Evolutionary conservation across 2,113 vertebrate genomes (phyloP).

Genomic region (Poeciliopsis occidentalis): DNA sequence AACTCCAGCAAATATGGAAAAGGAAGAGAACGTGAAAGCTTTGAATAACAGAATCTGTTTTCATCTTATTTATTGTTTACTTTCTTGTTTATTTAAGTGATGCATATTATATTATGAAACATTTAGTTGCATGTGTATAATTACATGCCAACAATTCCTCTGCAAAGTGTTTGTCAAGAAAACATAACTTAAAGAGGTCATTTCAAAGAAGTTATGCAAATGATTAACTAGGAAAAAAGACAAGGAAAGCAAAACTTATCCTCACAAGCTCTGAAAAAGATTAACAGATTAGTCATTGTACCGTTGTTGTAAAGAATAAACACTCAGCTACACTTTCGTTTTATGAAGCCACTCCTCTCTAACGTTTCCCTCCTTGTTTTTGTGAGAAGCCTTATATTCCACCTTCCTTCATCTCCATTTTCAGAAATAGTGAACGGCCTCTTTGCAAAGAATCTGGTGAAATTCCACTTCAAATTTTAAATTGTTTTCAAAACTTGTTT

Average conservation of each 20-base stretch:
- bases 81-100: not conserved
- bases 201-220: not conserved
- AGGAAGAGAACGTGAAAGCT: no score
- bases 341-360: not conserved
- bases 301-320: not conserved
- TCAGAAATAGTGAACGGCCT: not conserved
- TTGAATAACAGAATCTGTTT: no score
- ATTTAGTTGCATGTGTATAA: not conserved
- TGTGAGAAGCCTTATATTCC: not conserved
- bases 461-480: not conserved
- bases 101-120: not conserved
- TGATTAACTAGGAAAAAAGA: not conserved
- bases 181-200: not conserved
- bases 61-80: not conserved
- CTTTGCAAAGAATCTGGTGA: not conserved
- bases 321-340: not conserved
- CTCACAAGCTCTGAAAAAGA: no score
- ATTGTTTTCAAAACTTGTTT: no score
- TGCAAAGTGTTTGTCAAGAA: not conserved
- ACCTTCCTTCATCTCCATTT: not conserved
- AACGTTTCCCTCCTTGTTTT: not conserved
- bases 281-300: no score
- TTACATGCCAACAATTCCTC: not conserved
- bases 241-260: not conserved
- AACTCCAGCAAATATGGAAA: no score